Conservation (phyloP, 2,797 vertebrate genomes). For the Oryzias sinensis region DNA sequence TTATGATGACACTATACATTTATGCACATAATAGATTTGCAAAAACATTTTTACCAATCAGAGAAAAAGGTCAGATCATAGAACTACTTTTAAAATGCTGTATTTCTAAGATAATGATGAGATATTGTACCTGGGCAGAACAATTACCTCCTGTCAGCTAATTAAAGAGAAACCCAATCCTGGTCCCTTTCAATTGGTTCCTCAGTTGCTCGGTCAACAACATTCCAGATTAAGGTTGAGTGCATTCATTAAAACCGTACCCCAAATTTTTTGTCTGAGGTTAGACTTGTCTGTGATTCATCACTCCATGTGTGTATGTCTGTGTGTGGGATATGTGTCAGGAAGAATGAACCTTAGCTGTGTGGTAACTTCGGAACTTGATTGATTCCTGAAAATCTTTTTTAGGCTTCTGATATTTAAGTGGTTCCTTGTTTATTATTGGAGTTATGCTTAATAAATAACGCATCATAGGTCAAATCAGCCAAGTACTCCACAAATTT, state of each 20-base stretch:
- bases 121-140: conserved; percentile 28
- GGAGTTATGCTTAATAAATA: too few relatives aligned
- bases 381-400: conserved; percentile 50
- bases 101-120: conserved; percentile 8
- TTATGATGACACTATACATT: too few relatives aligned
- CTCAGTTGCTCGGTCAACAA: conserved; percentile 66
- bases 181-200: conserved; percentile 54
- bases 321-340: conserved; percentile 26
- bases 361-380: conserved; percentile 50
- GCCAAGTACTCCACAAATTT: too few relatives aligned
- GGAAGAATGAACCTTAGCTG: conserved; percentile 29
- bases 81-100: conserved; percentile 4
- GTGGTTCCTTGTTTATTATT: too few relatives aligned
- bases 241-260: conserved; percentile 63
- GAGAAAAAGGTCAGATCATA: conserved; percentile 2
- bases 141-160: conserved; percentile 46
- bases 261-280: conserved; percentile 49
- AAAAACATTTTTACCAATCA: background rate
- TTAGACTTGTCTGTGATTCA: conserved; percentile 39
- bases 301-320: conserved; percentile 32
- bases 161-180: conserved; percentile 65
- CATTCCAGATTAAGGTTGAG: conserved; percentile 61
- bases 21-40: too few relatives aligned
- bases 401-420: conserved; percentile 45
- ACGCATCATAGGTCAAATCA: too few relatives aligned